Evolutionary conservation across 64 coral and sea anemone genomes (phyloP).

Genomic region (Montipora foliosa): DNA sequence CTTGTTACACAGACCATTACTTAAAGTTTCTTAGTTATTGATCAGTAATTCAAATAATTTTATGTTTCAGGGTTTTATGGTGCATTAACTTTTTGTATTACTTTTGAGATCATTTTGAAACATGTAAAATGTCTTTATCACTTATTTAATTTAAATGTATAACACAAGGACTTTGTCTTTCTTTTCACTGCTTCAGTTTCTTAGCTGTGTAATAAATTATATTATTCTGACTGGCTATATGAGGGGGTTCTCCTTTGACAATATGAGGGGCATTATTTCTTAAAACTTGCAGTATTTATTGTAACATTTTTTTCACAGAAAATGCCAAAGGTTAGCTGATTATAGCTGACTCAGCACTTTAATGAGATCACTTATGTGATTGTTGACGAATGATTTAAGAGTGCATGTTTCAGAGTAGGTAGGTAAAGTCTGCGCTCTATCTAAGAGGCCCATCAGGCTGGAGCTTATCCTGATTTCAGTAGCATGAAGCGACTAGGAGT

Average conservation of each 20-base stretch:
- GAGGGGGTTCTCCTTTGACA: background rate
- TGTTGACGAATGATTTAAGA: slow-evolving; percentile 5
- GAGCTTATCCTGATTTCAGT: background rate
- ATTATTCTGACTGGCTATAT: slow-evolving; percentile 11
- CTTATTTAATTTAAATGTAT: slow-evolving; percentile 11
- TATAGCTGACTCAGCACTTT: background rate
- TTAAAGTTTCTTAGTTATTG: background rate
- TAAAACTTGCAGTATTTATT: slow-evolving; percentile 11
- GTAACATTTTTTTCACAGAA: background rate
- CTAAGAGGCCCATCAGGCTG: background rate
- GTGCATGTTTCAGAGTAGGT: slow-evolving; percentile 18
- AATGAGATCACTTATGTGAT: background rate
- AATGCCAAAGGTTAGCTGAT: slow-evolving; percentile 2
- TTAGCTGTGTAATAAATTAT: slow-evolving; percentile 5
- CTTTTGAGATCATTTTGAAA: slow-evolving; percentile 1
- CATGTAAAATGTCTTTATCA: slow-evolving; percentile 10
- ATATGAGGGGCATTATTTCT: slow-evolving; percentile 15
- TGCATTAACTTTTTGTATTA: slow-evolving; percentile 11
- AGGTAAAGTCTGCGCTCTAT: slow-evolving; percentile 1
- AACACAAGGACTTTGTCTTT: slow-evolving; percentile 6
- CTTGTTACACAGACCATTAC: background rate
- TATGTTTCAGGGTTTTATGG: slow-evolving; percentile 10
- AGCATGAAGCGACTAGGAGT: background rate
- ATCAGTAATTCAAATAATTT: background rate
- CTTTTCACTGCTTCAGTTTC: slow-evolving; percentile 18